Evolutionary conservation across 2,797 vertebrate genomes (phyloP).

Genomic region (Sarcoramphus papa): DNA sequence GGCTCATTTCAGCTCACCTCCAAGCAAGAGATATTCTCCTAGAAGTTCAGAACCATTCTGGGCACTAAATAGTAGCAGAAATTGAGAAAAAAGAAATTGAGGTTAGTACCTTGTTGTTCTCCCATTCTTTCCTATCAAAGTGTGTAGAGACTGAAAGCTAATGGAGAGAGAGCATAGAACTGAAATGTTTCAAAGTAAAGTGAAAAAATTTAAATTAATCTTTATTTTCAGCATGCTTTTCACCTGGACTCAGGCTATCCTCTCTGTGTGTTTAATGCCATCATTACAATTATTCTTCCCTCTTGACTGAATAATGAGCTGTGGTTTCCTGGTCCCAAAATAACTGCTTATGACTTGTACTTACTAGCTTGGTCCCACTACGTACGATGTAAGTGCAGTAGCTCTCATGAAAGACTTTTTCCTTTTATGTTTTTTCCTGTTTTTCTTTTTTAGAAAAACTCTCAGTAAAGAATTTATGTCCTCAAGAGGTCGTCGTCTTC

Average conservation of each 20-base stretch:
- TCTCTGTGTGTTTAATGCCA: neutral
- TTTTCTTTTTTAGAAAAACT: neutral
- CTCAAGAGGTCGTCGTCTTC: neutral
- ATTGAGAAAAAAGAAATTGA: neutral
- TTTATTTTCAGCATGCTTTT: neutral
- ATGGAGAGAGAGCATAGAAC: neutral
- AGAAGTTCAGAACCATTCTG: neutral
- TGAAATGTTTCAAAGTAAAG: neutral
- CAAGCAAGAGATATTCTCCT: neutral
- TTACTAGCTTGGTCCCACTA: neutral
- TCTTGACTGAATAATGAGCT: neutral
- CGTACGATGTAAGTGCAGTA: accelerated
- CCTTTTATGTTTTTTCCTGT: neutral
- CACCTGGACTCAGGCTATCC: neutral
- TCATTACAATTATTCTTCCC: neutral
- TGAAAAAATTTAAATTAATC: neutral
- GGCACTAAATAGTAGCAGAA: neutral
- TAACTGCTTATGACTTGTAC: neutral
- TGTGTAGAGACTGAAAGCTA: neutral
- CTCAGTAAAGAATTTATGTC: neutral
- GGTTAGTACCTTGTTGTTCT: neutral
- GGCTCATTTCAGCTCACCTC: neutral
- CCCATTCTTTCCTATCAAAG: neutral
- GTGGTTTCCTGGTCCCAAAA: neutral
- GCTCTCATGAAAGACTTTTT: neutral